Base-by-base conservation (phyloP, 2,888 invertebrate genomes). In the Melinaea marsaeus region DNA sequence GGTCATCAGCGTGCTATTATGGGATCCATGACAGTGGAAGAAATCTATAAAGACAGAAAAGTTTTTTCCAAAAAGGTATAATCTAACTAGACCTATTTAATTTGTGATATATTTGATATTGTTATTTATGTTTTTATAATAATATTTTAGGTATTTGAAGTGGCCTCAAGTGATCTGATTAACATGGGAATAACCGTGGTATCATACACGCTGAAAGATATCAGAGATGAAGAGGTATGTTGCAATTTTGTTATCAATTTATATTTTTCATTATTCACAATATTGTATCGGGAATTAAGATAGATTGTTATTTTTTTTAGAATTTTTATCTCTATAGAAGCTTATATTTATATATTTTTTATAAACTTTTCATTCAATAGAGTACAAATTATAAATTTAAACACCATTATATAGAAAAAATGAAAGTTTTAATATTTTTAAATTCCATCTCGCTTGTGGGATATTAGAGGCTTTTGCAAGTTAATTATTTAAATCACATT, bases 101-200 rank as follows among this genome's bases (percentile, higher is more conserved):
- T 7, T 7, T 3, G 7, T 9, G 42, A 3, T 42, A 9, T 9
- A 9, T 9, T 42, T 9, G 42, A 9, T 42, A 42, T 42, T 9
- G 9, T 42, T 42, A 2, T 42, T 42, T 42, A 2, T 42, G 42
- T 42, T 42, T 42, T 9, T 37, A 37, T 9, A 42, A 42, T 42
- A 9, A 57, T 69, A 6, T 83, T 81, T 33, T 80, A 92, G 89
- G 98, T 98, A 3, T 98, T 98, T 77, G 97, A 98, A 90, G 98
- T 98, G 11, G 98, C 98, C 3, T 97, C 97, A 33, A 97, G 97
- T 59, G 98, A 98, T 91, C 92, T 98, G 68, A 97, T 98, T 72
- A 98, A 98, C 79, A 98, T 98, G 98, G 98, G 98, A 55, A 97
- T 98, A 74, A 97, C 97, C 7, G 98, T 98, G 0, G 97, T 98